These are phyloP conservation scores for Megaceryle torquata DNA, from an alignment of 2,113 vertebrate genomes.

Conservation along the genomic window DNA sequence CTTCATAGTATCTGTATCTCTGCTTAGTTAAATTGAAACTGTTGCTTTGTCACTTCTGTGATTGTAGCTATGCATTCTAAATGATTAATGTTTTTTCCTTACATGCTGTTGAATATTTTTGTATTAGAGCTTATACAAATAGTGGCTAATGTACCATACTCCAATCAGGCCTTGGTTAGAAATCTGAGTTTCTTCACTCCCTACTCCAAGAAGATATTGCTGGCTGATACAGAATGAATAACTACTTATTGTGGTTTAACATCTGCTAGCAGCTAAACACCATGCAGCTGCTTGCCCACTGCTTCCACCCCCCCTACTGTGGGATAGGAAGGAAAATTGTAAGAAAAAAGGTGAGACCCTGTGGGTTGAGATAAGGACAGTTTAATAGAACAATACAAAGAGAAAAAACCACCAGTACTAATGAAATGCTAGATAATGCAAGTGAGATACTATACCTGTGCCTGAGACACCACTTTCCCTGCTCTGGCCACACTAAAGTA, in stretches of 20 bases:
- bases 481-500: too few species aligned
- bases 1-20: not conserved
- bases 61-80: not conserved
- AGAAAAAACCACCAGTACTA: too few species aligned
- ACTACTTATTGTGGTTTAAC: not conserved
- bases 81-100: not conserved
- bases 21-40: not conserved
- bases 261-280: too few species aligned
- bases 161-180: not conserved
- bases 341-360: too few species aligned
- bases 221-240: not conserved
- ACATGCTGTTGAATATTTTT: not conserved
- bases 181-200: not conserved
- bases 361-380: too few species aligned
- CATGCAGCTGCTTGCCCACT: too few species aligned
- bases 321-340: too few species aligned
- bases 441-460: too few species aligned
- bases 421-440: too few species aligned
- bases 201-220: not conserved
- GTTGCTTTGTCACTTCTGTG: not conserved
- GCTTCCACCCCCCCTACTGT: too few species aligned
- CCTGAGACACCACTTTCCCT: too few species aligned
- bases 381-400: too few species aligned
- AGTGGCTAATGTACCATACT: not conserved
- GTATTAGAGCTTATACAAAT: not conserved